These are phyloP conservation scores for Gymnarchus niloticus DNA, from an alignment of 2,113 vertebrate genomes.

Conservation along the genomic window DNA sequence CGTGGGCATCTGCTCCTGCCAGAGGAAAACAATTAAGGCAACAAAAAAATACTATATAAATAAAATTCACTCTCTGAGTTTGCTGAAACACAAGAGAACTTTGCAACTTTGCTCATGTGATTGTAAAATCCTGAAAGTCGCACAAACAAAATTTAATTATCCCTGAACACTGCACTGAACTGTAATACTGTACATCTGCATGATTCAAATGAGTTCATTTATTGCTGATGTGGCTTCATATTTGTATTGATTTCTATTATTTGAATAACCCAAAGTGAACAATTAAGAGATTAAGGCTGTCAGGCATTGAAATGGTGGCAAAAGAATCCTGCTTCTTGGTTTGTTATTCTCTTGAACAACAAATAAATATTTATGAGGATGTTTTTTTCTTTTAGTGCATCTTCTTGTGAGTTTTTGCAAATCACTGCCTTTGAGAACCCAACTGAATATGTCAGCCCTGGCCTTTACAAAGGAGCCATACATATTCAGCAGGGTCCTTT, in stretches of 20 bases:
- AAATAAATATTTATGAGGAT: conserved; percentile 18
- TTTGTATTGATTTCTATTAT: not conserved
- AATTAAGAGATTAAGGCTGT: conserved; percentile 7
- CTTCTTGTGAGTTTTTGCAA: not conserved
- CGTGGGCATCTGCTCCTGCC: conserved; percentile 17
- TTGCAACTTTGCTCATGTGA: not conserved
- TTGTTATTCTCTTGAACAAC: not conserved
- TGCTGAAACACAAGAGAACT: not conserved
- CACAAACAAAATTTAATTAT: not conserved
- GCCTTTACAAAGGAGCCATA: conserved; percentile 19
- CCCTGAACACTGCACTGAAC: not conserved
- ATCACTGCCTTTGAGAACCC: conserved; percentile 12
- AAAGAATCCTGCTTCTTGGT: not conserved
- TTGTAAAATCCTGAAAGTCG: not conserved
- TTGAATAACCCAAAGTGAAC: not conserved
- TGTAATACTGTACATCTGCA: not conserved
- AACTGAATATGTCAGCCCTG: conserved; percentile 17
- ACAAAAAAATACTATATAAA: conserved; percentile 16
- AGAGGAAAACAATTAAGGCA: conserved; percentile 25
- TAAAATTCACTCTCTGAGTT: not conserved
- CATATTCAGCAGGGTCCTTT: conserved; percentile 25
- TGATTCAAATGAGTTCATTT: not conserved
- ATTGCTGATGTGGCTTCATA: not conserved
- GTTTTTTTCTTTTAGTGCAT: not conserved
- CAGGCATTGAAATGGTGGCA: not conserved